Percentiles rank a stretch among this genome's conserved stretches.
phyloP scores from a whole-genome alignment of 2,113 vertebrate genomes.

The Hemichromis elongatus region DNA sequence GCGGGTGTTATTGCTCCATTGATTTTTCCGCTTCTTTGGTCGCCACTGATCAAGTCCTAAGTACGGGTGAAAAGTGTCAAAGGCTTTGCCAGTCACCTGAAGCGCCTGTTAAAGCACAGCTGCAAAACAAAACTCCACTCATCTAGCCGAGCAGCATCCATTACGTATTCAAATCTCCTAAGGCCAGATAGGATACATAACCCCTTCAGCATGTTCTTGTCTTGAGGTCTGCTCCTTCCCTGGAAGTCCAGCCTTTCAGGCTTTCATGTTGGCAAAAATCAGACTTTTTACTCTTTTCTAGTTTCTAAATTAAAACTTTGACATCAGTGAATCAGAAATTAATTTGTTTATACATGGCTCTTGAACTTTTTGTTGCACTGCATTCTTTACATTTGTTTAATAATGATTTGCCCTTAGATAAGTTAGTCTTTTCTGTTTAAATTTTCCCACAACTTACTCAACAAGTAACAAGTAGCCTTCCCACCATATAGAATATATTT shows the following conservation, averaged over 20 bases:
- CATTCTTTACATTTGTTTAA: background rate
- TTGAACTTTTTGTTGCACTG: background rate
- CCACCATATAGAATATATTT: background rate
- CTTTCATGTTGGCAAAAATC: background rate
- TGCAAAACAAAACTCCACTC: background rate
- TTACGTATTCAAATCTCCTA: background rate
- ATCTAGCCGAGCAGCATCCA: background rate
- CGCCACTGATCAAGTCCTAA: slow-evolving; percentile 1
- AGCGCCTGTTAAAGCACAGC: background rate
- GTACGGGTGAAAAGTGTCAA: background rate
- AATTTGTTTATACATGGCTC: background rate
- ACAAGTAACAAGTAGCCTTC: background rate
- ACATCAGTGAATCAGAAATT: background rate
- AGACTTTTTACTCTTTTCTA: background rate
- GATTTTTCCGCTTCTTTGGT: slow-evolving; percentile 27
- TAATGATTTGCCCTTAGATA: background rate
- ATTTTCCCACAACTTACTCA: background rate
- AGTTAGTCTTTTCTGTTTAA: background rate
- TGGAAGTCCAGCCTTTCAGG: background rate
- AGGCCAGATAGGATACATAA: background rate
- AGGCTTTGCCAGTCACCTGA: background rate
- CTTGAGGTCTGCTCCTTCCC: background rate
- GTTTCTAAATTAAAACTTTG: background rate
- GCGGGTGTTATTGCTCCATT: slow-evolving; percentile 38
- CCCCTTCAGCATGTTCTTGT: background rate